Evolutionary conservation across 2,797 vertebrate species (phyloP).

Genomic region (Clamator glandarius): DNA sequence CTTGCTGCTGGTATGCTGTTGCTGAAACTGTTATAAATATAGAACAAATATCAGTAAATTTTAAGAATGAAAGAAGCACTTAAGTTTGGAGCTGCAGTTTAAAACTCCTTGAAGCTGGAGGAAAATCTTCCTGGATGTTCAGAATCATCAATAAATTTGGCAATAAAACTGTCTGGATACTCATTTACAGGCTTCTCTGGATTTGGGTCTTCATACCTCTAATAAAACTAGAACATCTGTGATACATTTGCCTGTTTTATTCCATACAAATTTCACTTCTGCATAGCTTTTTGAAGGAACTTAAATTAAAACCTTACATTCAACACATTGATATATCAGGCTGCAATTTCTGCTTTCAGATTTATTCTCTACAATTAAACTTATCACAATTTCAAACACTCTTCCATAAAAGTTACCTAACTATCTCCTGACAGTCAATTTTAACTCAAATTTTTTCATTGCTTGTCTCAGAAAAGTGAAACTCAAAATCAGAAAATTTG

Average conservation of each 20-base stretch:
- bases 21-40: not conserved
- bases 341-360: conserved; percentile 59
- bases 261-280: not conserved
- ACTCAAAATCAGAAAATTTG: conserved; percentile 10
- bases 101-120: not conserved
- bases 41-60: not conserved
- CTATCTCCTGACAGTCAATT: conserved; percentile 12
- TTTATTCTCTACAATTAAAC: conserved; percentile 63
- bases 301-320: not conserved
- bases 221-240: not conserved
- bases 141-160: not conserved
- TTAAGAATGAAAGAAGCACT: not conserved
- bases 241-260: not conserved
- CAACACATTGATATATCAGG: not conserved
- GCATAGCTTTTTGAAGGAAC: not conserved
- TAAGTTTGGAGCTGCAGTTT: not conserved
- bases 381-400: conserved; percentile 38
- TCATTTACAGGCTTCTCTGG: accelerated
- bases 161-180: not conserved
- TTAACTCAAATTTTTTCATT: not conserved
- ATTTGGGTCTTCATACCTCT: not conserved
- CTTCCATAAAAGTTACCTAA: conserved; percentile 45
- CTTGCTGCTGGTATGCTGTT: not conserved
- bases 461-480: not conserved
- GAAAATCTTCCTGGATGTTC: not conserved